Percentiles rank a stretch among this genome's conserved stretches.
These are phyloP conservation scores for Melanotaenia nigrans DNA, from an alignment of 2,797 vertebrate species.

Conservation along the genomic window DNA sequence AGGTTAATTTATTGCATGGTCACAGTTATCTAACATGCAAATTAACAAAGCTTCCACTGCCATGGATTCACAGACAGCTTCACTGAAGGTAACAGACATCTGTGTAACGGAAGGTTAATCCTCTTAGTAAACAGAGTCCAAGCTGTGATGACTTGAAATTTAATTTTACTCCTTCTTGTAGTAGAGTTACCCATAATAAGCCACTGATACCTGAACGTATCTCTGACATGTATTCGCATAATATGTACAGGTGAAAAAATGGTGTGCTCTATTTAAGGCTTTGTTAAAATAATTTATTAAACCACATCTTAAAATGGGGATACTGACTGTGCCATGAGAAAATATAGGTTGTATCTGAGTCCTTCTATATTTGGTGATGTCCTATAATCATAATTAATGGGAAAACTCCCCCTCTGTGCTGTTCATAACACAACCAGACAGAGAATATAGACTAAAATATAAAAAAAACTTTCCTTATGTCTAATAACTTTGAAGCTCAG, in stretches of 20 bases:
- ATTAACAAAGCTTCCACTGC: conserved; percentile 18
- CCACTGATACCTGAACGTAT: conserved; percentile 5
- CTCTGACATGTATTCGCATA: conserved; percentile 33
- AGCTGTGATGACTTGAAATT: conserved; percentile 34
- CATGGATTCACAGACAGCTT: conserved; percentile 25
- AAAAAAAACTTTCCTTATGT: conserved; percentile 6
- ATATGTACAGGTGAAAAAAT: conserved; percentile 4
- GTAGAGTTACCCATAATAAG: conserved; percentile 16
- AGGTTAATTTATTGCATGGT: conserved; percentile 14
- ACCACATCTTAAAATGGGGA: conserved; percentile 7
- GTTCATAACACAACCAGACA: conserved; percentile 21
- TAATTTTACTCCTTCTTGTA: conserved; percentile 31
- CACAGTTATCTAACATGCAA: conserved; percentile 13
- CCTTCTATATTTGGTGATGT: neutral
- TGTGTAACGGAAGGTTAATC: conserved; percentile 44
- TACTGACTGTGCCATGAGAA: conserved; percentile 2
- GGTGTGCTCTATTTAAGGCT: conserved; percentile 12
- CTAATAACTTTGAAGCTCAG: conserved; percentile 58
- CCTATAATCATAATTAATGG: conserved; percentile 20
- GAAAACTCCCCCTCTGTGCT: conserved; percentile 7
- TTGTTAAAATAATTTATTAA: neutral
- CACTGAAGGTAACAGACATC: conserved; percentile 11
- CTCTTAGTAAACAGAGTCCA: conserved; percentile 44
- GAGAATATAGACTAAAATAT: conserved; percentile 4
- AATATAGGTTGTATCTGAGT: neutral